phyloP scores from a whole-genome alignment of 2,888 invertebrate genomes.

The Crematogaster levior region DNA sequence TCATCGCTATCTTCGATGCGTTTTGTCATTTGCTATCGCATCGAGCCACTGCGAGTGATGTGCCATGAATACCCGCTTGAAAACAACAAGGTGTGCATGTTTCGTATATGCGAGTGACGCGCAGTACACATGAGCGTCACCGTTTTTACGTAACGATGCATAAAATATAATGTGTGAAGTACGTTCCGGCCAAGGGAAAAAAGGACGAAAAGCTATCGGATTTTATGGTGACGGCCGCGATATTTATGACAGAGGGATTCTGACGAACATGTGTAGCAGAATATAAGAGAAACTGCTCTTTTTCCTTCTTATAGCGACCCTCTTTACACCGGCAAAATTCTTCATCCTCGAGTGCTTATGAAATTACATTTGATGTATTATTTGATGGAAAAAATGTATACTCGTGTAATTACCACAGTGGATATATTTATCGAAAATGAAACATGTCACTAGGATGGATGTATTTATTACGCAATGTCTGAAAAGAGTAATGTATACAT shows the following conservation, averaged over 20 bases:
- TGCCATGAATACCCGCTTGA: constrained; percentile 52
- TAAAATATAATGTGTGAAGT: constrained; percentile 53
- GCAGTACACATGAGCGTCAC: background rate
- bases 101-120: background rate
- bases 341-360: background rate
- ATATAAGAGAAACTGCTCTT: constrained; percentile 4
- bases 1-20: constrained; percentile 37
- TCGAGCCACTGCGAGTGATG: constrained; percentile 30
- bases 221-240: constrained; percentile 37
- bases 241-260: constrained; percentile 38
- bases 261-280: background rate
- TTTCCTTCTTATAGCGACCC: constrained; percentile 25
- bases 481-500: background rate
- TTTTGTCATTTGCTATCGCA: constrained; percentile 55
- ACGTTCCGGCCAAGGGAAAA: background rate
- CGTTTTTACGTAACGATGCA: constrained; percentile 37
- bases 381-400: constrained; percentile 1
- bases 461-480: background rate
- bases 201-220: constrained; percentile 30
- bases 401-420: background rate
- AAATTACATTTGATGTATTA: constrained; percentile 6
- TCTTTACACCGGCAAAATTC: background rate
- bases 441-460: background rate
- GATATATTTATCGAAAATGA: background rate
- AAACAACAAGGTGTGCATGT: background rate